Evolutionary conservation across 2,888 invertebrate species (phyloP), one percentile per base, ranked within the genome.

Genomic region (Drosophila flavopinicola): DNA sequence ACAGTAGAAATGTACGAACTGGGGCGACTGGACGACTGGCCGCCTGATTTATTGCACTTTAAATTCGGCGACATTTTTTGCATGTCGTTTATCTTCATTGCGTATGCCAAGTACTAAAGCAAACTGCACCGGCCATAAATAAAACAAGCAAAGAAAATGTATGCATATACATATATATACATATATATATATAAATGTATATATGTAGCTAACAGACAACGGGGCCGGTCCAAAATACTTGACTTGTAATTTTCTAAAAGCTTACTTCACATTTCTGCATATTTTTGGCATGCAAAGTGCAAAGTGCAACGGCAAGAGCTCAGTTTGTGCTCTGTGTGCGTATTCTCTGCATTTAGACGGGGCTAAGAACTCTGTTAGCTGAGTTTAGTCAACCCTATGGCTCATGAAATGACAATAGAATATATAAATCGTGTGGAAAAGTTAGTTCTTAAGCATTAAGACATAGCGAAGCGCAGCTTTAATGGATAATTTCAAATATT

Each of bases 11-110:
- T 44, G 44, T 44, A 20, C n/a, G 25, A 32, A 32, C 11, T 13
- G 30, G 13, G 7, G 10, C 17, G 52, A 54, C 47, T 57, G 54
- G 48, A 24, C 38, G 42, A 75, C 74, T 59, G 70, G 74, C 63
- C 63, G 69, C 35, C 71, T 87, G 82, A 83, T 83, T 83, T 82
- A 82, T 83, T 84, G 86, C 87, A 84, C 78, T 83, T 88, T 86
- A 86, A 88, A 83, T 87, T 88, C 69, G 78, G 72, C 82, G 82
- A 80, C 82, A 66, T 75, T 88, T 85, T 88, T 80, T 86, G 87
- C 71, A 84, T 88, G 75, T 88, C 88, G 87, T 88, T 87, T 80
- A 88, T 88, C 83, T 83, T 83, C 83, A 88, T 88, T 88, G 78
- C 79, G 75, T 70, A 64, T 78, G 83, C 84, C 85, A 80, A 73